A percentile compares a stretch with the other conserved stretches of the same genome.
Conservation (phyloP, 2,113 vertebrate species). For the Gasterosteus aculeatus region DNA sequence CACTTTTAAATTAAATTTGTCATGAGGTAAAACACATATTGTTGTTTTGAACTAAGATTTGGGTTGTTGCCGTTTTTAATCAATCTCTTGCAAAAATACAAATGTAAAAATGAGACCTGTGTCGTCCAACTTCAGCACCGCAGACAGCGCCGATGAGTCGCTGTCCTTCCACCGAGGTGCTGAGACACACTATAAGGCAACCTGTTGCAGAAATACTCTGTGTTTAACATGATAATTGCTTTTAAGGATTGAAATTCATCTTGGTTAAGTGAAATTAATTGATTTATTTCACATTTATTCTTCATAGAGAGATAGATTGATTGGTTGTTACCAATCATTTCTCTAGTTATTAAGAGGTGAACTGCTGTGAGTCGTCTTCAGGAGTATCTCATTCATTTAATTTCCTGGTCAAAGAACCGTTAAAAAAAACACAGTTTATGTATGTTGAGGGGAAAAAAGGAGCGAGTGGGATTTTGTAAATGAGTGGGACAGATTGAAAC, state of each 20-base stretch:
- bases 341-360: neutral
- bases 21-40: neutral
- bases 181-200: slow-evolving; percentile 42
- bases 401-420: neutral
- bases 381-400: neutral
- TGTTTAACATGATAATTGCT: neutral
- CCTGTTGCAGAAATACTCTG: neutral
- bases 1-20: neutral
- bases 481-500: neutral
- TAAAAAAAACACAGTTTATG: neutral
- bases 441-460: neutral
- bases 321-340: neutral
- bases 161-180: slow-evolving; percentile 48
- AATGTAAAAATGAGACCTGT: neutral
- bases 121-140: slow-evolving; percentile 73
- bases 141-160: slow-evolving; percentile 67
- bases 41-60: neutral
- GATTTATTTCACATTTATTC: neutral
- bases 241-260: neutral
- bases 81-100: neutral
- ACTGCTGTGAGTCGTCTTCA: neutral
- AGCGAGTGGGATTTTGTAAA: neutral
- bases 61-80: too few species aligned
- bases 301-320: neutral
- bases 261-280: neutral